These are phyloP conservation scores for Gallinago nigripennis DNA, from an alignment of 2,797 vertebrate genomes.

Conservation along the genomic window DNA sequence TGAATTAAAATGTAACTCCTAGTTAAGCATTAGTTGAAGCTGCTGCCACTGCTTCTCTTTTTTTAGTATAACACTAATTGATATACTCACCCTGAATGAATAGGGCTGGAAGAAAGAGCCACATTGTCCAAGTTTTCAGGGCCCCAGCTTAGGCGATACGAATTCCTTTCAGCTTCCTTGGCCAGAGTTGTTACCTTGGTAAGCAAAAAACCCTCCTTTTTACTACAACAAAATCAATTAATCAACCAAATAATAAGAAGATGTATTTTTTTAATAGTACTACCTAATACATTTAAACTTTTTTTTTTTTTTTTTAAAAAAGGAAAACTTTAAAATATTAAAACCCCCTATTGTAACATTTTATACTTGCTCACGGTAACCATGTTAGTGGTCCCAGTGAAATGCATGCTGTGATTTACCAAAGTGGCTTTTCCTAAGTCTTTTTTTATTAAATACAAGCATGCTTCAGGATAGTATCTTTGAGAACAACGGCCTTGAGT, in stretches of 20 bases:
- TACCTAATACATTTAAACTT: not conserved
- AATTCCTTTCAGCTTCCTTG: constrained; percentile 88
- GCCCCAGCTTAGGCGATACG: constrained; percentile 91
- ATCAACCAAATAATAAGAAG: not conserved
- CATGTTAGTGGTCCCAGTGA: not conserved
- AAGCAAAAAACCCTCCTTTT: constrained; percentile 48
- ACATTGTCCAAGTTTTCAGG: constrained; percentile 95
- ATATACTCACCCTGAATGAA: constrained; percentile 92
- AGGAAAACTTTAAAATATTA: not conserved
- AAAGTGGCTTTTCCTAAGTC: not conserved
- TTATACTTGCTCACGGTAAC: not conserved
- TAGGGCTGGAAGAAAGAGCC: constrained; percentile 92
- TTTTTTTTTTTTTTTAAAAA: not conserved
- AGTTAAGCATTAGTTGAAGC: constrained; percentile 40
- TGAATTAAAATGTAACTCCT: constrained; percentile 5
- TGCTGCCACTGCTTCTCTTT: not conserved
- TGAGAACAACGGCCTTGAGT: not conserved
- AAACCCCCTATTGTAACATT: not conserved
- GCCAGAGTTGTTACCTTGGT: constrained; percentile 83
- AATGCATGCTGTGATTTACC: not conserved
- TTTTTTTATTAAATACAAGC: not conserved
- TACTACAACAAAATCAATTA: not conserved
- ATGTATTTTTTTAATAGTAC: not conserved
- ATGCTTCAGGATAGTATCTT: not conserved
- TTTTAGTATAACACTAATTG: constrained; percentile 33